Evolutionary conservation across 2,797 vertebrate genomes (phyloP).

Genomic region (Heliangelus exortis): DNA sequence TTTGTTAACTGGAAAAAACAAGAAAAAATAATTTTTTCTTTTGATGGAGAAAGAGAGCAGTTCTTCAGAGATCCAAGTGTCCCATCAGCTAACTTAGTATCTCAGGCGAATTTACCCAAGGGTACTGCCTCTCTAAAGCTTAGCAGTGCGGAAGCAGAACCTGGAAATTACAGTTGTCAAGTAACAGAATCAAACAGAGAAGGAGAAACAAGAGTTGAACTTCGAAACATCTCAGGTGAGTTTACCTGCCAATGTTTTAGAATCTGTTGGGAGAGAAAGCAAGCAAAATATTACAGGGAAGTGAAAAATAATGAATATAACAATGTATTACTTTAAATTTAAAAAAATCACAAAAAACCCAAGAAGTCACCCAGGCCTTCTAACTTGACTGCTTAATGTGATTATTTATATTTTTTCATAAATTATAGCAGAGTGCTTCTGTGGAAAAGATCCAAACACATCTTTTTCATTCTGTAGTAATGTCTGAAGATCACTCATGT

Average conservation of each 20-base stretch:
- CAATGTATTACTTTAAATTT: neutral
- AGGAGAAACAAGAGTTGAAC: conserved; percentile 65
- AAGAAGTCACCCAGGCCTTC: neutral
- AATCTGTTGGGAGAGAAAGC: neutral
- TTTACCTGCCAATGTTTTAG: neutral
- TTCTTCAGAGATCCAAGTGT: accelerated
- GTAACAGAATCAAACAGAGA: conserved; percentile 77
- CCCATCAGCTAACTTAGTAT: conserved; percentile 39
- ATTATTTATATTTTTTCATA: neutral
- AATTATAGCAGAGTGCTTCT: neutral
- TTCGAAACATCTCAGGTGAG: conserved; percentile 65
- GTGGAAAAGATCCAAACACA: neutral
- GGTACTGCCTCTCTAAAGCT: conserved; percentile 73
- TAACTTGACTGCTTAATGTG: neutral
- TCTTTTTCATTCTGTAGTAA: neutral
- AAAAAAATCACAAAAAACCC: neutral
- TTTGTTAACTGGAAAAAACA: conserved; percentile 69
- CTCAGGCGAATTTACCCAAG: neutral
- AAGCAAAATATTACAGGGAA: neutral
- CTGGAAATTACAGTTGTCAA: conserved; percentile 79
- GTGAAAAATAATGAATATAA: neutral
- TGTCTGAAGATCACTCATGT: neutral
- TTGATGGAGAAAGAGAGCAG: neutral
- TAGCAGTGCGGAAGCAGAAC: neutral
- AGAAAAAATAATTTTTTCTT: conserved; percentile 55